A percentile compares a stretch with the other conserved stretches of the same genome.
Conservation (phyloP, 2,888 invertebrate genomes). For the Agrochola macilenta region DNA sequence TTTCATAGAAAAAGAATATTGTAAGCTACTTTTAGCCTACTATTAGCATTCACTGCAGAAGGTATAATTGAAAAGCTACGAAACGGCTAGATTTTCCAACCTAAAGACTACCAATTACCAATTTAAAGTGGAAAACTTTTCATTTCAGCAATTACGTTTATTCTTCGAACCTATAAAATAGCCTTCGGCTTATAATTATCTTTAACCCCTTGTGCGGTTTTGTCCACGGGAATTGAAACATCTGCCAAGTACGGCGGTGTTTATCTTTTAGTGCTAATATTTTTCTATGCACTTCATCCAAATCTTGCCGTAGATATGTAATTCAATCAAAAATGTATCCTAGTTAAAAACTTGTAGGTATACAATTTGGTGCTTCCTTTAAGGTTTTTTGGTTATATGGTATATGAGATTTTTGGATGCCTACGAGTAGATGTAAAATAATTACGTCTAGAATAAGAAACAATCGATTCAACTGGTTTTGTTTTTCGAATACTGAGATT, state of each 20-base stretch:
- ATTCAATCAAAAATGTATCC: not conserved
- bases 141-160: not conserved
- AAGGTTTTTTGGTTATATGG: not conserved
- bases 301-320: not conserved
- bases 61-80: not conserved
- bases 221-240: not conserved
- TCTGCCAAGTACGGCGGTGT: not conserved
- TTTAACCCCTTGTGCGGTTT: not conserved
- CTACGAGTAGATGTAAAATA: not conserved
- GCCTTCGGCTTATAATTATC: not conserved
- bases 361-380: not conserved
- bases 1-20: slow-evolving; percentile 2
- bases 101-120: no score
- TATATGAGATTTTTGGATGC: not conserved
- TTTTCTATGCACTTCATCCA: not conserved
- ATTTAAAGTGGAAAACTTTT: not conserved
- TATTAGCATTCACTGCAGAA: not conserved
- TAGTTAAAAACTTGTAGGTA: not conserved
- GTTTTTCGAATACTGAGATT: not conserved
- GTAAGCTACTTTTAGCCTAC: not conserved
- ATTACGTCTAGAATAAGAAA: not conserved
- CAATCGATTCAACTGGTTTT: not conserved
- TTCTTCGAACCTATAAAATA: not conserved
- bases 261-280: not conserved
- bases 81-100: not conserved